Evolutionary conservation across 2,113 vertebrate genomes (phyloP).

Genomic region (Mungos mungo): DNA sequence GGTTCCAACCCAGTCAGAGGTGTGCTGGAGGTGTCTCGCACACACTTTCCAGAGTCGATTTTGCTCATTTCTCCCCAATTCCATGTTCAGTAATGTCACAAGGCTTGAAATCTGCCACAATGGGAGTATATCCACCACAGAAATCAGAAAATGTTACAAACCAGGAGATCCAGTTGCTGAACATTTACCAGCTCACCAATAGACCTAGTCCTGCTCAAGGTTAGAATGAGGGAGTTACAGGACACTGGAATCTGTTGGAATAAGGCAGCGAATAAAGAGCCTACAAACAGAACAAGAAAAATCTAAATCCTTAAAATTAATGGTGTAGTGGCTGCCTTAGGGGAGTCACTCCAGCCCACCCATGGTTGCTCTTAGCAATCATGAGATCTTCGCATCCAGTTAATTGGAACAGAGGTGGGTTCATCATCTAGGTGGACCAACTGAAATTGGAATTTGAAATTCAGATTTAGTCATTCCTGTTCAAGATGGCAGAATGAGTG

Average conservation of each 20-base stretch:
- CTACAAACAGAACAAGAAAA: background rate
- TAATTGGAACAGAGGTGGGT: background rate
- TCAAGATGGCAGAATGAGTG: background rate
- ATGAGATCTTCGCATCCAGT: background rate
- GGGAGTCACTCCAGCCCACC: background rate
- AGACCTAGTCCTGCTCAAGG: background rate
- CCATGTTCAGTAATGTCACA: background rate
- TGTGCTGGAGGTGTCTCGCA: background rate
- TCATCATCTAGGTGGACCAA: background rate
- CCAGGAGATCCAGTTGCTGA: background rate
- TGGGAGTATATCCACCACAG: background rate
- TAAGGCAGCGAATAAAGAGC: background rate
- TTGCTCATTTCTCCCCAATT: background rate
- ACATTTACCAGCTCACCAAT: background rate
- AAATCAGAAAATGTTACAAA: background rate
- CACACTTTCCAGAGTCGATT: background rate
- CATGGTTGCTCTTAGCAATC: background rate
- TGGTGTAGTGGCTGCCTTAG: background rate
- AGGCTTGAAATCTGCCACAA: background rate
- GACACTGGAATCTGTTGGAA: background rate
- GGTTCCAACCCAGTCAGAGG: background rate
- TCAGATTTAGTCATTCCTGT: background rate
- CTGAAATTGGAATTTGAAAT: background rate
- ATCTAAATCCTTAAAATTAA: background rate
- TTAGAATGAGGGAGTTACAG: background rate